Evolutionary conservation across 2,888 invertebrate species (phyloP).

Genomic region (Scaeva pyrastri): DNA sequence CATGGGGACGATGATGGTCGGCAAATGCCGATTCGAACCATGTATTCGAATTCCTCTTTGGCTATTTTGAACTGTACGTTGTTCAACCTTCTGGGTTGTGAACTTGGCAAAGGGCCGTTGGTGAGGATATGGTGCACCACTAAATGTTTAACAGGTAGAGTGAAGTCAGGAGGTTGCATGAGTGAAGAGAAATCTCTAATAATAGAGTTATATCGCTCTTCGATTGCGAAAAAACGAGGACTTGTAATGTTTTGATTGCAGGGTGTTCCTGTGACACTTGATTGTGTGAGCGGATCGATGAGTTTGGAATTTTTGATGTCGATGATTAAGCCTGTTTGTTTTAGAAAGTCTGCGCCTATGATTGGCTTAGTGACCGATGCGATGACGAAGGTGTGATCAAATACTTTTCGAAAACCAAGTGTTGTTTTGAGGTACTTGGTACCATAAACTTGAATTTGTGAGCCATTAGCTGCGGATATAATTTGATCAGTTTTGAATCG

Average conservation of each 20-base stretch:
- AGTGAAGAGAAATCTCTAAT: too few relatives aligned
- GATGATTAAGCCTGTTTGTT: background rate
- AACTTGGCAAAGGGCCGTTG: background rate
- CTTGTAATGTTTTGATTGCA: background rate
- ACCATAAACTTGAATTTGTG: slow-evolving; percentile 16
- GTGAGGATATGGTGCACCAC: background rate
- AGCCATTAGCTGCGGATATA: slow-evolving; percentile 34
- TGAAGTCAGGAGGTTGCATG: too few relatives aligned
- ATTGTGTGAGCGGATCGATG: background rate
- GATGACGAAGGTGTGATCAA: background rate
- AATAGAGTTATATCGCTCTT: background rate
- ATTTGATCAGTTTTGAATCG: slow-evolving; percentile 19
- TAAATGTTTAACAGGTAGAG: background rate
- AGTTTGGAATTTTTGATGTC: background rate
- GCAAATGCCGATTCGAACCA: too few relatives aligned
- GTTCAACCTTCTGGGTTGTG: background rate
- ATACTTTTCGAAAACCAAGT: background rate
- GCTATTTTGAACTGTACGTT: background rate
- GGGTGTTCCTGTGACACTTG: background rate
- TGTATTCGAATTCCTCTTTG: too few relatives aligned
- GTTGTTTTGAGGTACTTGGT: background rate
- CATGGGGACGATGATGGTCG: too few relatives aligned
- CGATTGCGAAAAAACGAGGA: background rate
- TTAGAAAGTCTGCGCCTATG: background rate
- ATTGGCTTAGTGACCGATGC: too few relatives aligned